Percentiles rank a stretch among this genome's conserved stretches.
These are phyloP conservation scores for Hydra vulgaris DNA, from an alignment of 30 jellyfish, hydroid and myxozoan species.

Conservation along the genomic window DNA sequence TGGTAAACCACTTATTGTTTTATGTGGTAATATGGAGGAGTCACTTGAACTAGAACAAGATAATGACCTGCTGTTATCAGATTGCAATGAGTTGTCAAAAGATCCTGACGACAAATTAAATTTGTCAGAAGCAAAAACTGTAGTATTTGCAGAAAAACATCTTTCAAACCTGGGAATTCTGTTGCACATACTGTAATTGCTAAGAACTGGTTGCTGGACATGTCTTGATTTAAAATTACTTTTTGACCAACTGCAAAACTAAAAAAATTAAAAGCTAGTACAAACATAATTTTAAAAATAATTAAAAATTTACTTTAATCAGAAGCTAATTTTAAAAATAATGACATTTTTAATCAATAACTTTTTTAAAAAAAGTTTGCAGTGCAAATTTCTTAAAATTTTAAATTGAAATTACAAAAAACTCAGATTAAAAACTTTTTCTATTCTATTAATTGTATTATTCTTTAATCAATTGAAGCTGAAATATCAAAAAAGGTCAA, in stretches of 20 bases:
- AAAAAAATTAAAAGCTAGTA: too few species aligned
- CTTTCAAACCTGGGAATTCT: constrained; percentile 23
- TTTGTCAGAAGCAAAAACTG: background rate
- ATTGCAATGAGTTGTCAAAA: background rate
- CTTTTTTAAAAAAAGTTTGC: too few species aligned
- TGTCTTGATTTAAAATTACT: background rate
- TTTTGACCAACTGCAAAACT: background rate
- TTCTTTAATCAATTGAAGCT: too few species aligned
- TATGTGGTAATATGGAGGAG: constrained; percentile 18
- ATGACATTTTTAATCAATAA: too few species aligned
- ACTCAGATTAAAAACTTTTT: too few species aligned
- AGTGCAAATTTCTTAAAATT: too few species aligned
- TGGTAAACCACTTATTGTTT: constrained; percentile 22
- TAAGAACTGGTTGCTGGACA: background rate
- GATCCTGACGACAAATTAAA: background rate
- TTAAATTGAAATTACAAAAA: too few species aligned
- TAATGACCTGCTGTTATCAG: constrained; percentile 30
- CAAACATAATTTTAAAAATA: background rate
- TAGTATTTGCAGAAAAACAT: background rate
- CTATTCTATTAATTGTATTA: too few species aligned
- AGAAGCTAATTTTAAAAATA: too few species aligned
- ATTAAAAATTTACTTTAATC: background rate
- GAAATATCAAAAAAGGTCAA: too few species aligned
- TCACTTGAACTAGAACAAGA: constrained; percentile 34
- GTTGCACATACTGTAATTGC: background rate